Base-by-base conservation (phyloP, 2,888 invertebrate species). In the Aporophyla lueneburgensis region DNA sequence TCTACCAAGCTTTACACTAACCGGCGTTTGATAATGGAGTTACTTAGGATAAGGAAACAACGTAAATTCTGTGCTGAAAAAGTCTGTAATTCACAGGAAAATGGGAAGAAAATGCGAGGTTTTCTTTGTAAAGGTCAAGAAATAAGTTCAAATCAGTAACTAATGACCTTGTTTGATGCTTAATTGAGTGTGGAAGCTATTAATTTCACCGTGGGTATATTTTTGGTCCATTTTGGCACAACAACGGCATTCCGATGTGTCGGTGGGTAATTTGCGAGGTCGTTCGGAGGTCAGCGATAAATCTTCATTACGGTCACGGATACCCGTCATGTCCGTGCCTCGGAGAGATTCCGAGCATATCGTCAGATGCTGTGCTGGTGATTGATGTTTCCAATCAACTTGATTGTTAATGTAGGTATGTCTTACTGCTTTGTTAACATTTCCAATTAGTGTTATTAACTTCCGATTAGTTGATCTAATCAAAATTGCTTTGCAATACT, bases 221-320 rank as follows among this genome's bases (percentile, higher is more conserved):
- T 85, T 83, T 85, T 85, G 74, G 79, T 78, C 74, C 80, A 84
- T 88, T 87, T 80, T 66, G 59, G 73, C 80, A 63, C 86, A 80
- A 82, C 86, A 82, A 76, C 81, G 70, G 86, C 81, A 88, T 89
- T 86, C 85, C 86, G 53, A 85, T 80, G 83, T 87, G 88, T 88
- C 89, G 79, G 86, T 82, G 83, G 88, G 85, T 86, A 90, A 89
- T 90, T 89, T 88, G 87, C 83, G 87, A 84, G 84, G 84, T 78
- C 87, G 86, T 83, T 86, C 83, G 74, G 87, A 88, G 89, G 89
- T 89, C 89, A 74, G 78, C 85, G 78, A 92, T 92, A 92, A 89
- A 91, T 92, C 92, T 92, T 91, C 91, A 92, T 92, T 92, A 91
- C 79, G 74, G 80, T 66, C 71, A 87, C 81, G 89, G 87, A 86